These are phyloP conservation scores for Strix aluco DNA, from an alignment of 2,113 vertebrate species.

Conservation along the genomic window DNA sequence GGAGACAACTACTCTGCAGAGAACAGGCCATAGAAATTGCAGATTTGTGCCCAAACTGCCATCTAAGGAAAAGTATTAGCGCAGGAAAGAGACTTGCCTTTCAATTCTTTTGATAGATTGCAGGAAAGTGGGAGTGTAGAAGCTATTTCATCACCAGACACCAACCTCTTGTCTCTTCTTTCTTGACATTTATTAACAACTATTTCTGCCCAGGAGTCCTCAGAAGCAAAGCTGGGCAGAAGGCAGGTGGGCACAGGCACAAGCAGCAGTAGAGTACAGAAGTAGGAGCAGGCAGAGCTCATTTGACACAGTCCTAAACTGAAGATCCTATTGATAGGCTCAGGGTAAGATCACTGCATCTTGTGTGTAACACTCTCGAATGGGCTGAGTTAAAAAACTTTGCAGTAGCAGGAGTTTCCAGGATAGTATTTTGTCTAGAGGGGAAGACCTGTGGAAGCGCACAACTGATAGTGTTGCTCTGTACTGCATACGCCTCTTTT, in stretches of 20 bases:
- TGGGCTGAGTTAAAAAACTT: background rate
- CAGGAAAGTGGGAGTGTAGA: background rate
- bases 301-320: background rate
- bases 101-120: background rate
- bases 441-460: background rate
- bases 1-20: background rate
- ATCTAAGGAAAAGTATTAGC: background rate
- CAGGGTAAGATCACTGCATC: no score
- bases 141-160: background rate
- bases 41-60: background rate
- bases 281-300: background rate
- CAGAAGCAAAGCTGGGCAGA: background rate
- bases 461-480: background rate
- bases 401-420: background rate
- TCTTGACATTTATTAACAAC: background rate
- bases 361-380: background rate
- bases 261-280: background rate
- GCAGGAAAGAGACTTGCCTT: background rate
- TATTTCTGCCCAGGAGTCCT: rapidly evolving
- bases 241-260: background rate
- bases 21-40: background rate
- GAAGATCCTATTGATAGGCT: no score
- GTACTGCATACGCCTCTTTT: background rate
- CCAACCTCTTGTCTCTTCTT: background rate
- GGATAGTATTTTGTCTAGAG: background rate